Evolutionary conservation across 2,797 vertebrate genomes (phyloP), one percentile per base, ranked within the genome.

Genomic region (Lutjanus campechanus): DNA sequence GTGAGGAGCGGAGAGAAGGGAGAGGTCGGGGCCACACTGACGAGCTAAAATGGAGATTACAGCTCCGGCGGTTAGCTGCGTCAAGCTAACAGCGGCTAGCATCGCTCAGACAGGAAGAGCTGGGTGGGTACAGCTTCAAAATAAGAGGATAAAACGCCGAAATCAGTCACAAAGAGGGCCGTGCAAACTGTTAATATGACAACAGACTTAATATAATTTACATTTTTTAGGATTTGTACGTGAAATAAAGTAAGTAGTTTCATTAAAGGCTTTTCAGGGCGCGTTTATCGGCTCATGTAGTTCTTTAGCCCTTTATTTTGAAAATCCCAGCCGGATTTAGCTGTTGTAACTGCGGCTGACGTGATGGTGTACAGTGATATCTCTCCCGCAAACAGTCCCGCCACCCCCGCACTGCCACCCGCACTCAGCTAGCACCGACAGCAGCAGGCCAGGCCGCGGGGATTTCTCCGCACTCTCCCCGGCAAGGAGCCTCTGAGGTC

Each of bases 331-430:
- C 29, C 77, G 71, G 80, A 78, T 58, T 19, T 16, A 2, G 10
- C 2, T 0, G 6, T 0, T 10, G 6, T 72, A 2, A 17, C 15
- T 4, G 11, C 11, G 1, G 11, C 7, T 0, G 0, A 0, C 0
- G 0, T 77, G 22, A 70, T 76, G 62, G 7, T 7, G 2, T 40
- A 40, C 61, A 67, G 59, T 20, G 66, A 44, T 66, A 20, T 64
- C 62, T 76, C 75, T 89, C 88, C 84, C 89, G 92, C 89, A 92
- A 88, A 92, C 91, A 92, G 84, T 78, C 84, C 84, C 90, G 82
- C 91, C 91, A 68, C 92, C 92, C 95, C 91, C 92, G 91, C 94
- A 93, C 87, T 46, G 81, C 91, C 92, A 73, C 92, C 91, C 87
- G 85, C 88, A 86, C 1, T 72, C 62, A 51, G 73, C 61, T 20